Percentiles rank a stretch among this genome's conserved stretches.
phyloP scores from a whole-genome alignment of 2,888 invertebrate genomes.

The Gymnosoma rotundatum region DNA sequence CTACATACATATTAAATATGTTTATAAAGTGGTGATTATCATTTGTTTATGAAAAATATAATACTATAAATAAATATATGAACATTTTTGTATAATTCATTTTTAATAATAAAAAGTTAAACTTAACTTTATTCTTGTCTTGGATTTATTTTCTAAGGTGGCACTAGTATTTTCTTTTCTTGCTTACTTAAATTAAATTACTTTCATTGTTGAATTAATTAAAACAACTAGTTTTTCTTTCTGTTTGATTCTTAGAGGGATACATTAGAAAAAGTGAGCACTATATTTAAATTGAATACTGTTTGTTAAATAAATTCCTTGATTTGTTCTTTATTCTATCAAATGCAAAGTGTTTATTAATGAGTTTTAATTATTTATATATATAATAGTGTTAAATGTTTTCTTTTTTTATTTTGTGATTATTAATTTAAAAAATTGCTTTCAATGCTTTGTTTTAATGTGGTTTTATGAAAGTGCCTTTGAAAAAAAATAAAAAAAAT shows the following conservation, averaged over 20 bases:
- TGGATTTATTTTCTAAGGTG: conserved; percentile 67
- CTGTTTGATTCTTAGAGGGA: conserved; percentile 44
- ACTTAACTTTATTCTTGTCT: conserved; percentile 67
- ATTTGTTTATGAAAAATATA: conserved; percentile 59
- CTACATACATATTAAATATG: conserved; percentile 67
- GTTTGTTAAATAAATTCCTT: conserved; percentile 67
- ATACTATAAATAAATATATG: conserved; percentile 66
- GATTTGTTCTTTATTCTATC: conserved; percentile 40
- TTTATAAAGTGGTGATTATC: conserved; percentile 64
- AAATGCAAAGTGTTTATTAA: conserved; percentile 47
- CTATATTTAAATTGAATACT: conserved; percentile 64
- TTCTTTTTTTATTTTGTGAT: conserved; percentile 12
- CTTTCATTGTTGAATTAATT: conserved; percentile 48
- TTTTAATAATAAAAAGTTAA: conserved; percentile 68
- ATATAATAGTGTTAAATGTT: conserved; percentile 28
- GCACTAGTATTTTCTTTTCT: conserved; percentile 64
- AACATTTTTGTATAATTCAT: conserved; percentile 61
- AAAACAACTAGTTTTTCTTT: conserved; percentile 56
- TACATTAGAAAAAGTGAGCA: conserved; percentile 66
- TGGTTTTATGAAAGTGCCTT: conserved; percentile 43
- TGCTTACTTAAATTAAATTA: conserved; percentile 38
- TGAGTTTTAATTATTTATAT: conserved; percentile 20
- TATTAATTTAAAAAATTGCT: conserved; percentile 37
- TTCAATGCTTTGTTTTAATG: conserved; percentile 19
- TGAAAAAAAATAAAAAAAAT: conserved; percentile 6